phyloP scores from a whole-genome alignment of 2,797 vertebrate genomes.

The Lagothrix lagotricha region DNA sequence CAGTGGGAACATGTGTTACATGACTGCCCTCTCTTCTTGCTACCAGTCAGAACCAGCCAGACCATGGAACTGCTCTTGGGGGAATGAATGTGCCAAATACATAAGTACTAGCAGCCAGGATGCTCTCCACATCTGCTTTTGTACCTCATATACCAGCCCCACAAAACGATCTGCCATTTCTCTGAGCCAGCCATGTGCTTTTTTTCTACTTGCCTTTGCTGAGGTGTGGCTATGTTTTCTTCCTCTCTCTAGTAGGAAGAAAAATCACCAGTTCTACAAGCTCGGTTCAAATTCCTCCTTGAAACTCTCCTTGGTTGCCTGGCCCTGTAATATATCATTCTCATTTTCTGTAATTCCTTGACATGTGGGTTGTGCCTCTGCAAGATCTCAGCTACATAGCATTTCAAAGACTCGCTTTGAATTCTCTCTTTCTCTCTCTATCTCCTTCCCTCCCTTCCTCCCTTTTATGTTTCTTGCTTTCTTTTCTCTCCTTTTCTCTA shows the following conservation, averaged over 20 bases:
- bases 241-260: not conserved
- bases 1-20: not conserved
- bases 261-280: not conserved
- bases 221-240: not conserved
- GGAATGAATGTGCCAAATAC: not conserved
- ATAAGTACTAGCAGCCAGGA: fast-evolving
- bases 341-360: not conserved
- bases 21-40: not conserved
- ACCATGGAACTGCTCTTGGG: not conserved
- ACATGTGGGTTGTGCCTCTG: not conserved
- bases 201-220: not conserved
- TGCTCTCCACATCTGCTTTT: not conserved
- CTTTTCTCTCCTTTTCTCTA: not conserved
- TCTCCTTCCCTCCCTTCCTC: not conserved
- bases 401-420: not conserved
- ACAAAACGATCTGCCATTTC: not conserved
- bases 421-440: not conserved
- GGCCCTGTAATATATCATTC: not conserved
- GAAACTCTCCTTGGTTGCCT: not conserved
- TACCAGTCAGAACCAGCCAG: not conserved
- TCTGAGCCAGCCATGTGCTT: not conserved
- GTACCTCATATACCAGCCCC: not conserved
- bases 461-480: not conserved
- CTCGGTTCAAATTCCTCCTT: not conserved
- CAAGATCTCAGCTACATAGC: not conserved